Evolutionary conservation across 2,113 vertebrate species (phyloP).

Genomic region (Psittacula cyanocephala): DNA sequence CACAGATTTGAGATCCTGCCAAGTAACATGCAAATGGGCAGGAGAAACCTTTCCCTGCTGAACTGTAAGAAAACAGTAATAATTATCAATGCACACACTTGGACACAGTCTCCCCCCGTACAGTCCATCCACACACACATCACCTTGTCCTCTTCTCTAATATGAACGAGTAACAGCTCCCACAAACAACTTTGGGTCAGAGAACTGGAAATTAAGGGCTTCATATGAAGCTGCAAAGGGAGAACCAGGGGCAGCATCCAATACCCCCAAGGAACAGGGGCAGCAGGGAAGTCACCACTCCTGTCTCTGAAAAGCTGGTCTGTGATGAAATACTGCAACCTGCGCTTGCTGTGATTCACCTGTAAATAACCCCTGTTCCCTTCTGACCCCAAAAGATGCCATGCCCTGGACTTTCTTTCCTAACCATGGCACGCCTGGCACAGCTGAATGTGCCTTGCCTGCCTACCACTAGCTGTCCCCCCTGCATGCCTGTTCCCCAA

Average conservation of each 20-base stretch:
- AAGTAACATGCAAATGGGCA: neutral
- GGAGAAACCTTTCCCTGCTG: neutral
- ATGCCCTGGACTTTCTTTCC: too few relatives aligned
- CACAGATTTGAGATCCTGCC: neutral
- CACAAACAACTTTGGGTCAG: neutral
- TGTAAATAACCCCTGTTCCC: neutral
- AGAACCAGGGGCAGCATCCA: neutral
- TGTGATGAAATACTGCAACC: neutral
- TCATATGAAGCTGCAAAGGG: neutral
- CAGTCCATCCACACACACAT: neutral
- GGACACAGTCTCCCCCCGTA: neutral
- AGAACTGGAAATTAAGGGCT: neutral
- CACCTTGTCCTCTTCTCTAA: accelerated
- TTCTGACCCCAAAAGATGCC: neutral
- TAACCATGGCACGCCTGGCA: neutral
- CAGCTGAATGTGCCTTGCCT: neutral
- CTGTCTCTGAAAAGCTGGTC: neutral
- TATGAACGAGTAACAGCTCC: neutral
- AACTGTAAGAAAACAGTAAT: neutral
- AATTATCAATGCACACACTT: neutral
- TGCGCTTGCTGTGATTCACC: neutral
- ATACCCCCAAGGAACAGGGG: neutral
- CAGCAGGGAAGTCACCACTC: neutral
- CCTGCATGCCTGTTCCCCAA: too few relatives aligned
- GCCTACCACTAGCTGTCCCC: neutral